phyloP scores from a whole-genome alignment of 2,113 vertebrate genomes.

The Aleadryas rufinucha region DNA sequence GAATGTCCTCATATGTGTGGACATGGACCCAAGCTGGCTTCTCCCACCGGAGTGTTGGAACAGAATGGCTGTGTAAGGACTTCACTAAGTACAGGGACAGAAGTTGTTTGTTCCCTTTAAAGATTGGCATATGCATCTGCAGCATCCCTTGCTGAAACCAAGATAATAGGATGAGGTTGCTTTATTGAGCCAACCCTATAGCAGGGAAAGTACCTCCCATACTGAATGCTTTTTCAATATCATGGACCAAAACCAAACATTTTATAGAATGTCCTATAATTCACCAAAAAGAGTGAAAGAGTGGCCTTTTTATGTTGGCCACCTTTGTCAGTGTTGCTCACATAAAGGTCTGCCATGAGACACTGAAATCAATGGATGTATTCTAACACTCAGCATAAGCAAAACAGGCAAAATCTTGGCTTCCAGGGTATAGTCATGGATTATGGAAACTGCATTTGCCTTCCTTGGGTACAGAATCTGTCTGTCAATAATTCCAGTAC shows the following conservation, averaged over 20 bases:
- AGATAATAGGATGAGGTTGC: not conserved
- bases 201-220: not conserved
- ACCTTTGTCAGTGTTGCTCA: not conserved
- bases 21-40: not conserved
- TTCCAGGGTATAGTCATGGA: not conserved
- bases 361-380: not conserved
- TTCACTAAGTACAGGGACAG: not conserved
- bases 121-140: not conserved
- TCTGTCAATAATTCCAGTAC: not conserved
- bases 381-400: not conserved
- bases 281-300: not conserved
- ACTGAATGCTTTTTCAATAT: not conserved
- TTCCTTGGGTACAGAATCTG: not conserved
- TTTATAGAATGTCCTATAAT: not conserved
- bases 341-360: not conserved
- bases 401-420: not conserved
- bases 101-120: not conserved
- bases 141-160: not conserved
- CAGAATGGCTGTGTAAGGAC: not conserved
- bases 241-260: not conserved
- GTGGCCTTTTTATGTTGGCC: not conserved
- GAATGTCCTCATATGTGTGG: fast-evolving
- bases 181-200: not conserved
- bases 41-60: fast-evolving
- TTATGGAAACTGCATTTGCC: not conserved